phyloP scores from a whole-genome alignment of 2,113 vertebrate genomes.

The Aegithalos caudatus region DNA sequence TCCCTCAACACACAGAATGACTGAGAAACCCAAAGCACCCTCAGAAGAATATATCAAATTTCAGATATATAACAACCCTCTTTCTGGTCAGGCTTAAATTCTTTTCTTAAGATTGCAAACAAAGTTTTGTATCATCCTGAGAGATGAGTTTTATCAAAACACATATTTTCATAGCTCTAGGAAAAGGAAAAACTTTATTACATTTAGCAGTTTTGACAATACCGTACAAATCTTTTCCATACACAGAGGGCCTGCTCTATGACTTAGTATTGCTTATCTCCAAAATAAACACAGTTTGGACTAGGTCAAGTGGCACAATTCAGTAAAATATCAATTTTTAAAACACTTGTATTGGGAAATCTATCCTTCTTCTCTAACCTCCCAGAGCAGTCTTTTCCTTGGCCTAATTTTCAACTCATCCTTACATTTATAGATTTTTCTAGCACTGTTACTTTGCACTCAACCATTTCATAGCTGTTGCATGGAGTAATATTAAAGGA shows the following conservation, averaged over 20 bases:
- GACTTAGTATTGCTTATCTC: neutral
- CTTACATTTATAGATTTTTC: neutral
- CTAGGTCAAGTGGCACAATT: neutral
- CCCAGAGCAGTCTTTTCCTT: neutral
- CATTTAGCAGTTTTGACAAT: neutral
- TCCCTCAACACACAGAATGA: neutral
- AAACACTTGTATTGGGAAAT: neutral
- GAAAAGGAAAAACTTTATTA: neutral
- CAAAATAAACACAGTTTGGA: neutral
- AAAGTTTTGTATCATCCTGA: neutral
- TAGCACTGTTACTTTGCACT: neutral
- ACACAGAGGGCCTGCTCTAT: neutral
- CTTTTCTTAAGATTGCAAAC: neutral
- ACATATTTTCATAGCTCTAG: neutral
- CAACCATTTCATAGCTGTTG: neutral
- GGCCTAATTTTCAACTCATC: neutral
- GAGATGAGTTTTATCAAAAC: neutral
- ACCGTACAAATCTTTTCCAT: neutral
- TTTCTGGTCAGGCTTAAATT: neutral
- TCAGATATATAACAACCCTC: neutral
- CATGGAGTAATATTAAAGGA: neutral
- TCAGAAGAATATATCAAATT: neutral
- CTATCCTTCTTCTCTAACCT: neutral
- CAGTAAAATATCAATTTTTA: neutral
- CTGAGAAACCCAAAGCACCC: neutral